phyloP scores from a whole-genome alignment of 2,113 vertebrate species.

The Ctenomys sociabilis region DNA sequence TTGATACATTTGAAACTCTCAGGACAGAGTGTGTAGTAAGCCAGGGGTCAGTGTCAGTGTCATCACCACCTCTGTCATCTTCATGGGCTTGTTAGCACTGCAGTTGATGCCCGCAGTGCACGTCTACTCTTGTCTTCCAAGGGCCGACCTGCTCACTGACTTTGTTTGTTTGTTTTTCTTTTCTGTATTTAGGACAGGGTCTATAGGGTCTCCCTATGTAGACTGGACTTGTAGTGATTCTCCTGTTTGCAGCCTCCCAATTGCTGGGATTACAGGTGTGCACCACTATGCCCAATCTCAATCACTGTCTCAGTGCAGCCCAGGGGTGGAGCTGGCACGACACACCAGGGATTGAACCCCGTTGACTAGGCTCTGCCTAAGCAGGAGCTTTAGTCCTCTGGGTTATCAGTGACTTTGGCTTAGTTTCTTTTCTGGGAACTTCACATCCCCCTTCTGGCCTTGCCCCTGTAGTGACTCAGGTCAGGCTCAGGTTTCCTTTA shows the following conservation, averaged over 20 bases:
- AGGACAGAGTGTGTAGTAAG: background rate
- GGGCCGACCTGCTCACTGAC: background rate
- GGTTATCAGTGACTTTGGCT: background rate
- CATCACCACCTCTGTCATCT: background rate
- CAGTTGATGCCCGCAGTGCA: background rate
- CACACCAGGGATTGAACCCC: too few species aligned
- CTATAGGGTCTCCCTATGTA: too few species aligned
- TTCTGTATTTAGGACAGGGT: too few species aligned
- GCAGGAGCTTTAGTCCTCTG: too few species aligned
- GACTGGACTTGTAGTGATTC: too few species aligned
- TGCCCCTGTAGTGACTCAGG: slow-evolving; percentile 34
- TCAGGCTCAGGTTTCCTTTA: background rate
- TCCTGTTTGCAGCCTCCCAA: too few species aligned
- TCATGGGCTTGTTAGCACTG: background rate
- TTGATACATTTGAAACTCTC: background rate
- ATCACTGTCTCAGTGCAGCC: too few species aligned
- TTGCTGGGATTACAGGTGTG: too few species aligned
- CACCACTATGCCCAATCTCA: too few species aligned
- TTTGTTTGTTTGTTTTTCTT: background rate
- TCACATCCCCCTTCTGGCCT: background rate
- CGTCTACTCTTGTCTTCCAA: background rate
- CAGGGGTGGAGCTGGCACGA: too few species aligned
- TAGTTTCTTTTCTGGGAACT: slow-evolving; percentile 4
- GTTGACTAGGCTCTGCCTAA: too few species aligned
- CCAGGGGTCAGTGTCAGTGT: background rate